phyloP scores from a whole-genome alignment of 2,797 vertebrate genomes.

The Dipus sagitta region DNA sequence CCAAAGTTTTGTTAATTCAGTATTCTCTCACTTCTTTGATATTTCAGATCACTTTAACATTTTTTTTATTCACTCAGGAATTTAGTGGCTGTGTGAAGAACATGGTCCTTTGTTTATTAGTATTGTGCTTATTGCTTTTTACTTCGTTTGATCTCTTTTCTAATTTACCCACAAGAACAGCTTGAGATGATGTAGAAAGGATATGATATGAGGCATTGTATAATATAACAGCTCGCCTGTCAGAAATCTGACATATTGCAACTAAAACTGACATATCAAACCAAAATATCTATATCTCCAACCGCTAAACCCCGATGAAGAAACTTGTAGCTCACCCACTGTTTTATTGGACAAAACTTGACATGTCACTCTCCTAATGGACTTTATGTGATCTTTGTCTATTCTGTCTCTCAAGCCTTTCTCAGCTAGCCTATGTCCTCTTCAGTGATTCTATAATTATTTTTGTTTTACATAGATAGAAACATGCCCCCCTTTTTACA shows the following conservation, averaged over 20 bases:
- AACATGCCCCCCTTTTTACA: conserved; percentile 84
- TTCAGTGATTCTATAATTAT: conserved; percentile 79
- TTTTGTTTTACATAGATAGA: conserved; percentile 86
- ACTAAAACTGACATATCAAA: conserved; percentile 77
- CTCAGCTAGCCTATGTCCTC: conserved; percentile 70
- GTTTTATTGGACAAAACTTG: conserved; percentile 17
- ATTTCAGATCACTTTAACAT: background rate
- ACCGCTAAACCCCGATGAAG: conserved; percentile 63
- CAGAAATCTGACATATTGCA: conserved; percentile 80
- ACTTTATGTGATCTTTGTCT: conserved; percentile 10
- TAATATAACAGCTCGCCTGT: conserved; percentile 67
- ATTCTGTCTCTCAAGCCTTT: conserved; percentile 58
- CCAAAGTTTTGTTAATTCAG: conserved; percentile 11
- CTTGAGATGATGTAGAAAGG: conserved; percentile 78
- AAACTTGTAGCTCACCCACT: conserved; percentile 1
- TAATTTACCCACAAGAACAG: conserved; percentile 80
- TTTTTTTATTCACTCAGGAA: background rate
- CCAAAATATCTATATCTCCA: conserved; percentile 69
- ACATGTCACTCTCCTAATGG: conserved; percentile 4
- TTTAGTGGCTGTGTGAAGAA: background rate
- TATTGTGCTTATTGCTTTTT: conserved; percentile 59
- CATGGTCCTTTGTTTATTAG: background rate
- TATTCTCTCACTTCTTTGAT: background rate
- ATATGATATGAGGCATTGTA: conserved; percentile 76
- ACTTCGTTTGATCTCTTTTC: conserved; percentile 76